Base-by-base conservation (phyloP, 2,888 invertebrate genomes). In the Timandra comae region DNA sequence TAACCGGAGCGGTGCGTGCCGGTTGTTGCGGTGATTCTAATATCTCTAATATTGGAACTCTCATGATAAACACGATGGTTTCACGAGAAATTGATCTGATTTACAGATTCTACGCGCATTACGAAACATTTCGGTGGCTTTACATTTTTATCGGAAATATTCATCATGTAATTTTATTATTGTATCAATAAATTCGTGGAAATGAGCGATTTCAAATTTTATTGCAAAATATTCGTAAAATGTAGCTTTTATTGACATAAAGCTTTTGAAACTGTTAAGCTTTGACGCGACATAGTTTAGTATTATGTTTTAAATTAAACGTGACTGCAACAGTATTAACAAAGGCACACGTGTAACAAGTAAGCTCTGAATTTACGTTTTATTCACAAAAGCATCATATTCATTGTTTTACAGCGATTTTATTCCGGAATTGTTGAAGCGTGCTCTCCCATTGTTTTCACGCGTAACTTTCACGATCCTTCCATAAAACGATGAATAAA, bases 401-500 rank as follows among this genome's bases (percentile, higher is more conserved):
- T 57, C 52, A 51, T 62, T 55, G 51, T 54, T 54, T 54, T 43
- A 56, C 58, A 48, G 37, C 41, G 39, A 48, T 42, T 49, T 49
- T 49, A 52, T 52, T 52, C 49, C 44, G 45, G 39, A 43, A 41
- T 36, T 45, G 46, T 45, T 46, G 46, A 42, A 45, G 38, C 52
- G 41, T 42, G 41, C 47, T 41, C 46, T 39, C 30, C 50, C 53
- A 60, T 59, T 61, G 55, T 59, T 59, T 58, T 51, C 48, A 36
- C 46, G 52, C 49, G 53, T 49, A 54, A 57, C 56, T 61, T 60
- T 55, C 56, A 52, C 59, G 62, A 56, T 61, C 53, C 61, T 41
- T 56, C 45, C 42, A 47, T 61, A 57, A 57, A 63, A 60, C 49
- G 47, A 51, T 37, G 51, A 54, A 58, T 57, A 58, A 65, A 67